Evolutionary conservation across 2,888 invertebrate species (phyloP), one percentile per base, ranked within the genome.

Genomic region (Cephus sareptanus): DNA sequence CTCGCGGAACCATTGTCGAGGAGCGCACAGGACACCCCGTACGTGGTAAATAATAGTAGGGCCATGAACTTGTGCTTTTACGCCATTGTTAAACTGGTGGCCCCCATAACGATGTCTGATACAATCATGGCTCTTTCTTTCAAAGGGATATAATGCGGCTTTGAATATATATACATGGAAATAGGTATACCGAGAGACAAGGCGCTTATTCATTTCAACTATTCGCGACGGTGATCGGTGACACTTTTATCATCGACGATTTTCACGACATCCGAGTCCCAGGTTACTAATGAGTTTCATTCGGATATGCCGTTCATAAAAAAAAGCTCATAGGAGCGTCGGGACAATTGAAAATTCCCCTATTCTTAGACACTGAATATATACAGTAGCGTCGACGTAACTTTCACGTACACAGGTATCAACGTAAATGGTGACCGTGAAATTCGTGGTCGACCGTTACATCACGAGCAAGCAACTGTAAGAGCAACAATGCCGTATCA

Each of bases 31-130:
- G 79, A 82, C 81, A 86, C 83, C 85, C 82, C 83, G 80, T 73
- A 80, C 83, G 78, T 81, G 85, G 83, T 89, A 89, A 90, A 88
- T 90, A 89, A 90, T 90, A 88, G 89, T 83, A 79, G 85, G 80
- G 83, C 85, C 86, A 87, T 90, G 90, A 90, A 89, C 84, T 89
- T 89, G 90, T 89, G 83, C 87, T 89, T 90, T 90, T 87, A 80
- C 83, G 76, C 82, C 84, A 86, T 85, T 83, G 84, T 81, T 76
- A 79, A 77, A 71, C 23, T 23, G 56, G 76, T 68, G 77, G 73
- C 70, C 80, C 75, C 77, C 83, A 79, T 73, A 77, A 80, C 79
- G 79, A 77, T 83, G 81, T 34, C 74, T 56, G 4, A n/a, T 31
- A 33, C 74, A 71, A 71, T 71, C 71, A 33, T 71, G 33, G 75